These are phyloP conservation scores for Pygoscelis adeliae DNA, from an alignment of 2,113 vertebrate species.

Conservation along the genomic window DNA sequence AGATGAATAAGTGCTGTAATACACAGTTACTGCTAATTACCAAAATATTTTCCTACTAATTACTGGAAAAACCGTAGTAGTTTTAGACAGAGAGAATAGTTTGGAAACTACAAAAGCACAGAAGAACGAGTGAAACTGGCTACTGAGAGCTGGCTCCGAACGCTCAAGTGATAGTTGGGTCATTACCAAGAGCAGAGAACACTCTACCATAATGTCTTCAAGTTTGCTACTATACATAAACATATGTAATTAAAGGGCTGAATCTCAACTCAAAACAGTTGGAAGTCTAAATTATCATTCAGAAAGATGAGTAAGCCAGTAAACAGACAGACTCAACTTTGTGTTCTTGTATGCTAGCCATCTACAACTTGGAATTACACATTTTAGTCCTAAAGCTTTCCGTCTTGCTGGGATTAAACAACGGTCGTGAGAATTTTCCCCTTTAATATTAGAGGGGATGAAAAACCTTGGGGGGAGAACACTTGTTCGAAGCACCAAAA, in stretches of 20 bases:
- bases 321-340: conserved; percentile 64
- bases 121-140: conserved; percentile 53
- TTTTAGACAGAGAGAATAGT: conserved; percentile 22
- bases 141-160: conserved; percentile 50
- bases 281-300: conserved; percentile 61
- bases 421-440: not conserved
- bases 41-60: conserved; percentile 59
- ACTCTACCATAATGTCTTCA: conserved; percentile 65
- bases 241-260: conserved; percentile 54
- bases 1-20: conserved; percentile 16
- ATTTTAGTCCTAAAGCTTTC: conserved; percentile 43
- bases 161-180: conserved; percentile 54
- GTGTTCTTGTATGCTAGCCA: conserved; percentile 55
- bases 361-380: conserved; percentile 45
- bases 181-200: conserved; percentile 60
- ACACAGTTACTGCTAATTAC: conserved; percentile 51
- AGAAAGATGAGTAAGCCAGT: conserved; percentile 61
- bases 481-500: conserved; percentile 2
- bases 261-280: conserved; percentile 67
- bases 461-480: not conserved
- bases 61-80: not conserved
- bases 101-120: conserved; percentile 62
- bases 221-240: conserved; percentile 66
- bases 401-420: conserved; percentile 11
- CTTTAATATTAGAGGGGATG: not conserved